These are phyloP conservation scores for Periparus ater DNA, from an alignment of 2,797 vertebrate species.

Conservation along the genomic window DNA sequence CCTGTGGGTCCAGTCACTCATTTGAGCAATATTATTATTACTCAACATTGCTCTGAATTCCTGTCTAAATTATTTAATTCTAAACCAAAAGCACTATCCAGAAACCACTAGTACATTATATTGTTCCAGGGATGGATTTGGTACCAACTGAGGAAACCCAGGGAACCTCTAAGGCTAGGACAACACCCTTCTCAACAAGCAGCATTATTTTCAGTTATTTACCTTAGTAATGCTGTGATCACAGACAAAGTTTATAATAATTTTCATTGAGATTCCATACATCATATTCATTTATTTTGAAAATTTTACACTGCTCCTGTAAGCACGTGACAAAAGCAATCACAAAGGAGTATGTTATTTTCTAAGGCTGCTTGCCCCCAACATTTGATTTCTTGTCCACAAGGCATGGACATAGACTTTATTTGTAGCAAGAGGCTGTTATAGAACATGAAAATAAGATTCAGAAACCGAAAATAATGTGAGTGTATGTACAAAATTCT, in stretches of 20 bases:
- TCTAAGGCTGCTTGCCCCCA: background rate
- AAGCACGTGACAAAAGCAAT: background rate
- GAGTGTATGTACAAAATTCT: background rate
- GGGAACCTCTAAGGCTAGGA: background rate
- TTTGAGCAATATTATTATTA: background rate
- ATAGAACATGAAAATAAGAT: background rate
- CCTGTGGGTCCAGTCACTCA: background rate
- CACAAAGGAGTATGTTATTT: background rate
- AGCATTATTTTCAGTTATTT: background rate
- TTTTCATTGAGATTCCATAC: background rate
- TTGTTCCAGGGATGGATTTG: background rate
- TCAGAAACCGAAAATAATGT: background rate
- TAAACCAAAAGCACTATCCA: background rate
- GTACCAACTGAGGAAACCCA: background rate
- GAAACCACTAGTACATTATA: background rate
- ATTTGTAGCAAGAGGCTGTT: background rate
- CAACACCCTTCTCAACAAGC: background rate
- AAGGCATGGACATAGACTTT: background rate
- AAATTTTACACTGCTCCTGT: background rate
- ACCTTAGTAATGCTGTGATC: background rate
- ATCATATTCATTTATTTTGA: background rate
- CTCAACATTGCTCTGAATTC: background rate
- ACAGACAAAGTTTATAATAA: background rate
- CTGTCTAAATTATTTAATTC: background rate
- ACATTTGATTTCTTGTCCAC: background rate